Base-by-base conservation (phyloP, 2,113 vertebrate species). In the Podarcis cretensis region DNA sequence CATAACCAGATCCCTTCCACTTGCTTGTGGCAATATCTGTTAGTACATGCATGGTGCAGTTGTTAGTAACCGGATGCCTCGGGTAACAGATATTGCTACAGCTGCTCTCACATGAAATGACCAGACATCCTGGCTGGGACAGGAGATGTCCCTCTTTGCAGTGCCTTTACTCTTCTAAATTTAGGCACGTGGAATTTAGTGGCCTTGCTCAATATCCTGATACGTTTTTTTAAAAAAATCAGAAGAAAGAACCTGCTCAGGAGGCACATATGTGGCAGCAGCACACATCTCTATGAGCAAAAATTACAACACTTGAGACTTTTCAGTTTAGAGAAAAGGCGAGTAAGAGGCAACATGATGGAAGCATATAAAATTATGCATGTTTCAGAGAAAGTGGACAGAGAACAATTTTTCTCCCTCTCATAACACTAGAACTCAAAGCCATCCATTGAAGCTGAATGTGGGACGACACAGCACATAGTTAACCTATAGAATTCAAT, bases 21-120 rank as follows among this genome's bases (percentile, higher is more conserved):
- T 69, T 59, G 27, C 32, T 59, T 77, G 32, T 48, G 43, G 57
- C 35, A 90, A 78, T 74, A 73, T 59, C 73, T 87, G 89, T 83
- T 87, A 32, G 27, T 81, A 65, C 35, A 73, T 23, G 13, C 66
- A 18, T 59, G 30, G 14, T 77, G 8, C 73, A 83, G 63, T 63
- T 25, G 13, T 73, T 73, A 83, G 37, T 59, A 90, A 83, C 65
- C 71, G 25, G 66, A 90, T 78, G 32, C 73, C 65, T 69, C 13
- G 3, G 65, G 80, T 71, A 82, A 86, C 54, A 69, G 76, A 85
- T 77, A 76, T 27, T 40, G 73, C 65, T 83, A 21, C 35, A 69
- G 65, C 27, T 90, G 32, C 35, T 79, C 65, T 69, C 20, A 30
- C 6, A n/a, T 83, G 23, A 43, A 76, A 66, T 48, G n/a, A 83